phyloP scores from a whole-genome alignment of 2,888 invertebrate genomes.

The Trichopria drosophilae region DNA sequence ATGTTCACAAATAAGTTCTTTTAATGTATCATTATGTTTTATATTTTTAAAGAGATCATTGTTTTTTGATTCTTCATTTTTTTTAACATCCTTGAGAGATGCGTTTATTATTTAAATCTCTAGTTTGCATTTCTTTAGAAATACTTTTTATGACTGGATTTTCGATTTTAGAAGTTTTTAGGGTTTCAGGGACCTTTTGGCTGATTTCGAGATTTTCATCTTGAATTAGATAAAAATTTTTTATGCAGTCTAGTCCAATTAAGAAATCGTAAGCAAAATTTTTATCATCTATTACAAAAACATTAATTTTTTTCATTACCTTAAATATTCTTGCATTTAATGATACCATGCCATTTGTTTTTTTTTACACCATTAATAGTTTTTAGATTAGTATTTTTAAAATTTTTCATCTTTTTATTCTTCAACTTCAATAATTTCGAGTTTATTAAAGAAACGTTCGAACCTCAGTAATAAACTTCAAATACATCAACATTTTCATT shows the following conservation, averaged over 20 bases:
- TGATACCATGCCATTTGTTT: constrained; percentile 33
- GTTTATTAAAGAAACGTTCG: constrained; percentile 38
- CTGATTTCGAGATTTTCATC: constrained; percentile 14
- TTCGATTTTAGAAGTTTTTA: neutral
- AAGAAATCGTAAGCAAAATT: constrained; percentile 27
- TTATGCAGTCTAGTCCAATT: constrained; percentile 17
- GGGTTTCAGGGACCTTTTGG: constrained; percentile 3
- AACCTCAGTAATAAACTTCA: constrained; percentile 36
- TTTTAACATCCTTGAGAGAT: no score
- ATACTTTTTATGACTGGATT: neutral
- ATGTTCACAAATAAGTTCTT: no score
- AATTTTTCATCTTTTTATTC: constrained; percentile 26
- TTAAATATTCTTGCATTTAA: constrained; percentile 38
- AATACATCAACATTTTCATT: constrained; percentile 25
- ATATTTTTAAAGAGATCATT: no score
- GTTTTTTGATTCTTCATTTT: no score
- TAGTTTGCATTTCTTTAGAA: neutral
- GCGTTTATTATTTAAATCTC: no score
- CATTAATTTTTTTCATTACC: constrained; percentile 34
- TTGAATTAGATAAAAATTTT: constrained; percentile 17
- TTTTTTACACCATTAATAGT: constrained; percentile 39
- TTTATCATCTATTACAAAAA: constrained; percentile 32
- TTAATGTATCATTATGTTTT: no score
- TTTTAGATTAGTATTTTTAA: constrained; percentile 27
- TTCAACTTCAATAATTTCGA: constrained; percentile 32